phyloP scores from a whole-genome alignment of 2,113 vertebrate genomes.

The Anarhynchus alexandrinus region DNA sequence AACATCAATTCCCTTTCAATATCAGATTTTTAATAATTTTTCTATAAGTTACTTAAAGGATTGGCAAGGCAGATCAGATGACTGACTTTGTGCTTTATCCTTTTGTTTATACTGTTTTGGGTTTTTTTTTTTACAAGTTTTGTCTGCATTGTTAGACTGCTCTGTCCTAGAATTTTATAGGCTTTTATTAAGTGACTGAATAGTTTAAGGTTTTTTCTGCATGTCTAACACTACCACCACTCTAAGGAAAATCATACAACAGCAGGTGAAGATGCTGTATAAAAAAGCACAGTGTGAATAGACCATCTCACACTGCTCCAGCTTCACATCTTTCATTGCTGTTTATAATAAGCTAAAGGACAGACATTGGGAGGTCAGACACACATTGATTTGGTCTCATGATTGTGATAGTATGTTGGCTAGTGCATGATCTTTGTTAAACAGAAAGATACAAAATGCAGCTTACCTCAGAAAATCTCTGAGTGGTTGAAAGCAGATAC shows the following conservation, averaged over 20 bases:
- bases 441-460: background rate
- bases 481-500: background rate
- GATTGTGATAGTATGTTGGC: background rate
- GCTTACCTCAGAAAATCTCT: slow-evolving; percentile 1
- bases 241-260: background rate
- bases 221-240: background rate
- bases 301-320: background rate
- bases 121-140: background rate
- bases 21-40: background rate
- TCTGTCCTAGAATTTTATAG: background rate
- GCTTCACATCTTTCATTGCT: background rate
- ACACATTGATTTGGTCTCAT: background rate
- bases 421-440: background rate
- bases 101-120: background rate
- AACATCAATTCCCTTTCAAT: background rate
- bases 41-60: background rate
- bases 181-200: background rate
- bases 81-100: background rate
- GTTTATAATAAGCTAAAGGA: background rate
- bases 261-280: background rate
- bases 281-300: background rate
- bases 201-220: background rate
- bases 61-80: background rate
- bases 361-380: background rate
- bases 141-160: background rate